Evolutionary conservation across 2,113 vertebrate species (phyloP).

Genomic region (Trinectes maculatus): DNA sequence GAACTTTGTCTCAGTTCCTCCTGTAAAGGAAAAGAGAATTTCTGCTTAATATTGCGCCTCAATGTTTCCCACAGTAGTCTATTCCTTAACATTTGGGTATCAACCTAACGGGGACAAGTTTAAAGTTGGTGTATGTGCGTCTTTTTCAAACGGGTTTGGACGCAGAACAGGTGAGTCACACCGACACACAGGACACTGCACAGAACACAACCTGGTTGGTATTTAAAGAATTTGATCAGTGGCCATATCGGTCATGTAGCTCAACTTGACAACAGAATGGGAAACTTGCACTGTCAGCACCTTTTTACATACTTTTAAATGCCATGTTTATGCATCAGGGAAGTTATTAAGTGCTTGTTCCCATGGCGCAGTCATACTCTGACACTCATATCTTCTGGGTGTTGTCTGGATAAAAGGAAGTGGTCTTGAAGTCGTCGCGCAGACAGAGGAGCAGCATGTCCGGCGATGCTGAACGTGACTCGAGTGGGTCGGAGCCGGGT

Average conservation of each 20-base stretch:
- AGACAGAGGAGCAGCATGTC: slow-evolving; percentile 49
- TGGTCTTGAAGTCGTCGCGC: background rate
- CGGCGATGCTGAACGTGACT: slow-evolving; percentile 4
- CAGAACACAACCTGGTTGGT: background rate
- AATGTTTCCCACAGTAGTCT: too few relatives aligned
- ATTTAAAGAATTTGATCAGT: background rate
- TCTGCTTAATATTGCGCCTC: fast-evolving
- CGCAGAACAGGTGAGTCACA: slow-evolving; percentile 47
- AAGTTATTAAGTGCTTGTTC: background rate
- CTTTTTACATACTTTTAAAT: too few relatives aligned
- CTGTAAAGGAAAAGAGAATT: background rate
- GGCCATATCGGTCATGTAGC: background rate
- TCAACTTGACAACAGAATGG: background rate
- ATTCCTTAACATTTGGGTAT: fast-evolving
- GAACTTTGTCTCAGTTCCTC: slow-evolving; percentile 76
- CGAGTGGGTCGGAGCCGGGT: slow-evolving; percentile 29
- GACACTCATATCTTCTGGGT: slow-evolving; percentile 18
- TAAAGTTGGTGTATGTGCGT: background rate
- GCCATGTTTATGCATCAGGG: too few relatives aligned
- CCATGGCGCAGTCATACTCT: slow-evolving; percentile 11
- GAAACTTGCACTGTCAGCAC: background rate
- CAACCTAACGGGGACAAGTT: fast-evolving
- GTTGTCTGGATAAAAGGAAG: slow-evolving; percentile 57
- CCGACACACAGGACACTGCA: too few relatives aligned
- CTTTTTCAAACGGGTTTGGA: background rate